These are phyloP conservation scores for Spinibarbus caldwelli DNA, from an alignment of 2,797 vertebrate species.

Conservation along the genomic window DNA sequence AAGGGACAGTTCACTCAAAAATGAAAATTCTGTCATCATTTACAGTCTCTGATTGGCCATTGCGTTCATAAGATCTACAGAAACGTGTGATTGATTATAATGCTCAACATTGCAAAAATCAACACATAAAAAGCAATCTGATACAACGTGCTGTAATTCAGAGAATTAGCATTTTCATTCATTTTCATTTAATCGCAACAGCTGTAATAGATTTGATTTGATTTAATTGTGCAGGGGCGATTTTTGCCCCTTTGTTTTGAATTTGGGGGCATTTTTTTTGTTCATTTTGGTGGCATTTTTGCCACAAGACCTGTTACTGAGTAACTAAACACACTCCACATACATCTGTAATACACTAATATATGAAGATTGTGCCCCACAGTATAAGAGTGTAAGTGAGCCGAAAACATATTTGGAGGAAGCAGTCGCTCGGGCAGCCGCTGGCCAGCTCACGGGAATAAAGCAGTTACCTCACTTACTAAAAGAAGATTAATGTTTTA, in stretches of 20 bases:
- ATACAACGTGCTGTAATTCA: neutral
- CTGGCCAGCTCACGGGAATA: conserved; percentile 40
- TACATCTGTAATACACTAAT: neutral
- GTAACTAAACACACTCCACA: neutral
- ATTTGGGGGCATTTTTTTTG: neutral
- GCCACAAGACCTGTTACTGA: neutral
- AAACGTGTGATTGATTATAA: neutral
- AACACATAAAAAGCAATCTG: neutral
- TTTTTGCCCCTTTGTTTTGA: neutral
- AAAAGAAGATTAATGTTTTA: conserved; percentile 57
- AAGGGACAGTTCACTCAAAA: too few species aligned
- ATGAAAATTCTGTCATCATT: too few species aligned
- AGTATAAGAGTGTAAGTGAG: conserved; percentile 17
- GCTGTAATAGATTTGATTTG: neutral
- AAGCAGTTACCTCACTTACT: conserved; percentile 46
- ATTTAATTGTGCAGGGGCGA: neutral
- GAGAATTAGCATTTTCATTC: neutral
- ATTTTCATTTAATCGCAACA: too few species aligned
- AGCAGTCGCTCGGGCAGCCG: conserved; percentile 1
- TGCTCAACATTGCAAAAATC: neutral
- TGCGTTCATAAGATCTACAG: neutral
- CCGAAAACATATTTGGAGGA: conserved; percentile 23
- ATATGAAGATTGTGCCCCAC: conserved; percentile 11
- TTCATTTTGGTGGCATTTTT: neutral
- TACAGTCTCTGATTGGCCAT: neutral